phyloP scores from a whole-genome alignment of 2,113 vertebrate genomes.

The Chaenocephalus aceratus region DNA sequence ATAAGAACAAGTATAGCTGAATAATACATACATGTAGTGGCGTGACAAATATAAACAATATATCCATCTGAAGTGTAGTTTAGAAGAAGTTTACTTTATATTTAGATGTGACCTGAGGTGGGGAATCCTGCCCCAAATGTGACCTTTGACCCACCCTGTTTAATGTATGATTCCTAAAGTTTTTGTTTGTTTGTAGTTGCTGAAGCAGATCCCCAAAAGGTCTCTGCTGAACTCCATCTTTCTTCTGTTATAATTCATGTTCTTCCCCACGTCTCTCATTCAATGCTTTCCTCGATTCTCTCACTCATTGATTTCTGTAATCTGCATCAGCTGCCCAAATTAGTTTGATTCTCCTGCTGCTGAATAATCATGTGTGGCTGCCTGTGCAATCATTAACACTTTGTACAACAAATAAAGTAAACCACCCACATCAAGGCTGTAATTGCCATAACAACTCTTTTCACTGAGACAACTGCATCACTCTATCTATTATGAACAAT shows the following conservation, averaged over 20 bases:
- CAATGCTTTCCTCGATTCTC: slow-evolving; percentile 28
- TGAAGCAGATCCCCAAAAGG: slow-evolving; percentile 5
- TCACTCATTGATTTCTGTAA: slow-evolving; percentile 63
- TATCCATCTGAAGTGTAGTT: not conserved
- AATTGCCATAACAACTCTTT: slow-evolving; percentile 57
- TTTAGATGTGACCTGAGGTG: not conserved
- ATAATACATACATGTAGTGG: not conserved
- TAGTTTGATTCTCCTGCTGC: slow-evolving; percentile 62
- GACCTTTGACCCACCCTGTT: not conserved
- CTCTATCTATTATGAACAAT: slow-evolving; percentile 45
- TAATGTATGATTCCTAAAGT: slow-evolving; percentile 23
- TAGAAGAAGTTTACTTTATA: not conserved
- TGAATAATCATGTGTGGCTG: slow-evolving; percentile 69
- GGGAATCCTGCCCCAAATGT: not conserved
- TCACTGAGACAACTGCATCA: slow-evolving; percentile 37
- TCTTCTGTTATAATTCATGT: slow-evolving; percentile 37
- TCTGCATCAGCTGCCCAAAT: slow-evolving; percentile 67
- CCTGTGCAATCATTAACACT: slow-evolving; percentile 72
- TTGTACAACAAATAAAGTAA: slow-evolving; percentile 75
- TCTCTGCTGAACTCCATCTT: not conserved
- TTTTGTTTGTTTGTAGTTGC: slow-evolving; percentile 19
- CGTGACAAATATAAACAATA: too few species aligned
- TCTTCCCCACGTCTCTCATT: slow-evolving; percentile 5
- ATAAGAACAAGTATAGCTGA: not conserved
- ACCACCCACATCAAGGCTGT: slow-evolving; percentile 66